Evolutionary conservation across 1,140 invertebrate genomes (phyloP).

Genomic region (Drosophila auraria): DNA sequence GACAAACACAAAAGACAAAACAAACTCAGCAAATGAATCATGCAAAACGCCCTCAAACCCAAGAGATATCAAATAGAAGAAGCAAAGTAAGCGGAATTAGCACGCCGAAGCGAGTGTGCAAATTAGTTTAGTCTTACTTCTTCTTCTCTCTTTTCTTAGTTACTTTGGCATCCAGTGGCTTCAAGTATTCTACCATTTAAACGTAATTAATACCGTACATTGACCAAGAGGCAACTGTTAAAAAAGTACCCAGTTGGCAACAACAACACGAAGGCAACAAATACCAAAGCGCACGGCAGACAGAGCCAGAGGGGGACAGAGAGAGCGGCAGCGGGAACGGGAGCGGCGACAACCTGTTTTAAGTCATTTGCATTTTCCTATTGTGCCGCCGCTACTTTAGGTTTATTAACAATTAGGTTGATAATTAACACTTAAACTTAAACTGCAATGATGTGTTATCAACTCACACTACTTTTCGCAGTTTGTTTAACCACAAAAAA

Average conservation of each 20-base stretch:
- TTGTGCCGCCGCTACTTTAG: constrained; percentile 25
- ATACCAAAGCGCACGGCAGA: constrained; percentile 17
- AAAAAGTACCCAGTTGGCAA: constrained; percentile 44
- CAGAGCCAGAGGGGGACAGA: constrained; percentile 6
- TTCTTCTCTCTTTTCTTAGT: constrained; percentile 2
- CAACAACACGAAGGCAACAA: constrained; percentile 43
- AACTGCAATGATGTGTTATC: constrained; percentile 7
- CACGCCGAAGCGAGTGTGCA: constrained; percentile 23
- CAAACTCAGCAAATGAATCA: constrained; percentile 63
- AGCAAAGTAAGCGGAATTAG: constrained; percentile 43
- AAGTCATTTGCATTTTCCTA: constrained; percentile 51
- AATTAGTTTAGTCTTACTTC: constrained; percentile 45
- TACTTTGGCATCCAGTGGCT: constrained; percentile 22
- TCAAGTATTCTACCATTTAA: constrained; percentile 21
- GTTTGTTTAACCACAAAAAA: constrained; percentile 49
- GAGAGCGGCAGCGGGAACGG: background rate
- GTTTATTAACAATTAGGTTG: background rate
- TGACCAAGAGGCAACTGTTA: constrained; percentile 49
- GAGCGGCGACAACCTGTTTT: constrained; percentile 57
- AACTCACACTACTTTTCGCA: constrained; percentile 25
- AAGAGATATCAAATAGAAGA: constrained; percentile 24
- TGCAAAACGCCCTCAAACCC: constrained; percentile 53
- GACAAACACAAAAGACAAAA: constrained; percentile 21
- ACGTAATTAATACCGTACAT: constrained; percentile 55
- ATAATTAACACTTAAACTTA: constrained; percentile 1